phyloP scores from a whole-genome alignment of 2,888 invertebrate species.

The Apamea anceps region DNA sequence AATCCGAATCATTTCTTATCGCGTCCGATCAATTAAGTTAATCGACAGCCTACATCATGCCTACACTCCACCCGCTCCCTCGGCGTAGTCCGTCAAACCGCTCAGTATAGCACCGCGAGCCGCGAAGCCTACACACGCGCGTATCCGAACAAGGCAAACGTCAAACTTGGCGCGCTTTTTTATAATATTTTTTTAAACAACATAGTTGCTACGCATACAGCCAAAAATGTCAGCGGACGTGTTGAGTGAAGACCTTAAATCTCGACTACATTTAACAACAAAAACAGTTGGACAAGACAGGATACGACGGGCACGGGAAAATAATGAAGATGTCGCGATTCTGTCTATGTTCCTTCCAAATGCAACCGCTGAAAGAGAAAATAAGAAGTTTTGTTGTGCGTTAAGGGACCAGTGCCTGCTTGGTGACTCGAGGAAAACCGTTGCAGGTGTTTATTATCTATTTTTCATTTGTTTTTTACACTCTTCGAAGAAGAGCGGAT shows the following conservation, averaged over 20 bases:
- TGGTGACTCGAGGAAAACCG: slow-evolving; percentile 94
- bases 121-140: slow-evolving; percentile 83
- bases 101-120: slow-evolving; percentile 83
- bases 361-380: slow-evolving; percentile 91
- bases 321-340: slow-evolving; percentile 96
- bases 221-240: slow-evolving; percentile 93
- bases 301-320: slow-evolving; percentile 94
- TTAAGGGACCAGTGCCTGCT: slow-evolving; percentile 93
- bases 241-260: slow-evolving; percentile 94
- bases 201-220: slow-evolving; percentile 52
- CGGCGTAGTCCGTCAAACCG: slow-evolving; percentile 66
- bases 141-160: slow-evolving; percentile 65
- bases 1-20: slow-evolving; percentile 76
- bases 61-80: slow-evolving; percentile 69
- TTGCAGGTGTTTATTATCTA: slow-evolving; percentile 92
- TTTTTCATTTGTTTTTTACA: slow-evolving; percentile 33
- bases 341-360: slow-evolving; percentile 95
- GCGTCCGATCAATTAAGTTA: slow-evolving; percentile 83
- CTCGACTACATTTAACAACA: slow-evolving; percentile 93
- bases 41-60: slow-evolving; percentile 80
- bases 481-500: not conserved
- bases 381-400: slow-evolving; percentile 94
- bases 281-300: slow-evolving; percentile 96
- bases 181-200: slow-evolving; percentile 42
- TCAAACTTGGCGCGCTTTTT: slow-evolving; percentile 74